These are phyloP conservation scores for Sus scrofa DNA, from an alignment of 2,113 vertebrate species.

Conservation along the genomic window T2T-Sscrofa CM000826.6:84951501-84952000, in stretches of 20 bases:
- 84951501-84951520: slow-evolving; percentile 73
- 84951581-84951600: slow-evolving; percentile 64
- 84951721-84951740: slow-evolving; percentile 50
- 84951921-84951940: slow-evolving; percentile 18
- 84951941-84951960: slow-evolving; percentile 30
- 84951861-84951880: slow-evolving; percentile 39
- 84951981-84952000: slow-evolving; percentile 45
- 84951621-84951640: slow-evolving; percentile 75
- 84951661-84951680: neutral
- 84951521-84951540: slow-evolving; percentile 37
- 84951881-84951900: slow-evolving; percentile 14
- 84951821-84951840: neutral
- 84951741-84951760: slow-evolving; percentile 15
- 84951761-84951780: slow-evolving; percentile 69
- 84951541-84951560: slow-evolving; percentile 58
- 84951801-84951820: slow-evolving; percentile 35
- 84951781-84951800: slow-evolving; percentile 73
- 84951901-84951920: slow-evolving; percentile 47
- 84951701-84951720: slow-evolving; percentile 58
- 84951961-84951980: slow-evolving; percentile 24
- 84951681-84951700: slow-evolving; percentile 52
- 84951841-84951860: slow-evolving; percentile 38
- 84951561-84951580: slow-evolving; percentile 62
- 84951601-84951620: neutral
- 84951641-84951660: slow-evolving; percentile 38